A percentile compares a stretch with the other conserved stretches of the same genome.
phyloP scores from a whole-genome alignment of 1,140 invertebrate species.

The Calosoma granatense region DNA sequence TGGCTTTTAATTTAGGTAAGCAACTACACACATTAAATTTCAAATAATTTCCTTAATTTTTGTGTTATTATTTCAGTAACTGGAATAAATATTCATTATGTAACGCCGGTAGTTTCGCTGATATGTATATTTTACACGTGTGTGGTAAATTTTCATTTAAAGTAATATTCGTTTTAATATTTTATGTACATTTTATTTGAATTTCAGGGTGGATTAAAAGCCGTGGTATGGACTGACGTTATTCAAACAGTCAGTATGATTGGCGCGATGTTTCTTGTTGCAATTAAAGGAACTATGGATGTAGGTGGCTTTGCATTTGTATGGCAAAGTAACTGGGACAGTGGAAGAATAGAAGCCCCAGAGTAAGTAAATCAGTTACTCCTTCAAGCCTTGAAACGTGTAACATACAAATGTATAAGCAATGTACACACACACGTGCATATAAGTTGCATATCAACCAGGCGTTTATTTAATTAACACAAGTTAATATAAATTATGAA shows the following conservation, averaged over 20 bases:
- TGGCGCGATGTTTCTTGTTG: constrained; percentile 66
- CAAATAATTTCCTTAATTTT: constrained; percentile 18
- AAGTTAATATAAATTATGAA: background rate
- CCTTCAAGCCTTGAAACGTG: too few species aligned
- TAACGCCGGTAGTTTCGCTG: constrained; percentile 74
- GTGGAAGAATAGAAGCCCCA: constrained; percentile 61
- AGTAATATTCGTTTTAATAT: constrained; percentile 6
- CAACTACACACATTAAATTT: constrained; percentile 10
- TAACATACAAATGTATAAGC: background rate
- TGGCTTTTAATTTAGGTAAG: constrained; percentile 65
- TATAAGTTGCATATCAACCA: too few species aligned
- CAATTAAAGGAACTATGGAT: constrained; percentile 67
- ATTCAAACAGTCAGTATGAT: constrained; percentile 82
- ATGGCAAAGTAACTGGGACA: constrained; percentile 54
- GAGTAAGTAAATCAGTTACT: constrained; percentile 53
- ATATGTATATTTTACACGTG: constrained; percentile 90
- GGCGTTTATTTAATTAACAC: background rate
- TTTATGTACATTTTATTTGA: constrained; percentile 9
- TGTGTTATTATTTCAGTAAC: constrained; percentile 55
- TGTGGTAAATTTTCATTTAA: constrained; percentile 50
- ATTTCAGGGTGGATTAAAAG: constrained; percentile 79
- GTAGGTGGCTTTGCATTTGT: constrained; percentile 66
- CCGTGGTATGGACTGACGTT: constrained; percentile 89
- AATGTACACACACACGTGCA: too few species aligned
- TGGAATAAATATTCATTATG: constrained; percentile 69